Conservation (phyloP, 2,888 invertebrate species). For the Resseliella maxima region DNA sequence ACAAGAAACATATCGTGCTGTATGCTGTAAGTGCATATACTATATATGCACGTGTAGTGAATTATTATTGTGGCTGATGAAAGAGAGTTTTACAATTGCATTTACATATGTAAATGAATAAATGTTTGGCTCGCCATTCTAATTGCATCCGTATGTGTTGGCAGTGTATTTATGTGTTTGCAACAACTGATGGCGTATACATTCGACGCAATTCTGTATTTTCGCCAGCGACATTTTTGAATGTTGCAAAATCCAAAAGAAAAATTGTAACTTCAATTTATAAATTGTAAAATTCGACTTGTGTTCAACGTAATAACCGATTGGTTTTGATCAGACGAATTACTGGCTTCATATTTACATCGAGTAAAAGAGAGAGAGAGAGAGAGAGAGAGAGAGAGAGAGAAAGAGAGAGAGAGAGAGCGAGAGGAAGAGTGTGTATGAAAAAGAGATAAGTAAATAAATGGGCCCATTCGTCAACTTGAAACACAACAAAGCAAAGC, state of each 20-base stretch:
- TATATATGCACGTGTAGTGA: neutral
- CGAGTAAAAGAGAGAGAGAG: neutral
- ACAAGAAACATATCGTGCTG: neutral
- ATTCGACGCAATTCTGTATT: neutral
- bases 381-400: neutral
- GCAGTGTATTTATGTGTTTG: neutral
- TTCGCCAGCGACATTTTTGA: conserved; percentile 29
- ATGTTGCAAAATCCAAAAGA: conserved; percentile 50
- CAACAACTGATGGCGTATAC: neutral
- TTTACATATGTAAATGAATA: conserved; percentile 21
- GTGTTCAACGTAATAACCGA: neutral
- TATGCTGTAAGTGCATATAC: neutral
- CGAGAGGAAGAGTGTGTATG: too few relatives aligned
- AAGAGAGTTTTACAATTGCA: neutral
- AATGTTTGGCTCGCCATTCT: conserved; percentile 4
- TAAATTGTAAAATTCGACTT: neutral
- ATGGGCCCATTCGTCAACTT: neutral
- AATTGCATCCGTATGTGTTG: neutral
- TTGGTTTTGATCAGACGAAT: neutral
- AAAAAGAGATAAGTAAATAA: neutral
- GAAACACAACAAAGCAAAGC: neutral
- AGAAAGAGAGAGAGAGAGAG: too few relatives aligned
- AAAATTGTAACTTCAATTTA: conserved; percentile 40
- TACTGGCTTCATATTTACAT: neutral
- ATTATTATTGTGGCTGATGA: neutral